Percentiles rank a stretch among this genome's conserved stretches.
Evolutionary conservation across 2,888 invertebrate genomes (phyloP).

Genomic region (Lepidonotus clava): DNA sequence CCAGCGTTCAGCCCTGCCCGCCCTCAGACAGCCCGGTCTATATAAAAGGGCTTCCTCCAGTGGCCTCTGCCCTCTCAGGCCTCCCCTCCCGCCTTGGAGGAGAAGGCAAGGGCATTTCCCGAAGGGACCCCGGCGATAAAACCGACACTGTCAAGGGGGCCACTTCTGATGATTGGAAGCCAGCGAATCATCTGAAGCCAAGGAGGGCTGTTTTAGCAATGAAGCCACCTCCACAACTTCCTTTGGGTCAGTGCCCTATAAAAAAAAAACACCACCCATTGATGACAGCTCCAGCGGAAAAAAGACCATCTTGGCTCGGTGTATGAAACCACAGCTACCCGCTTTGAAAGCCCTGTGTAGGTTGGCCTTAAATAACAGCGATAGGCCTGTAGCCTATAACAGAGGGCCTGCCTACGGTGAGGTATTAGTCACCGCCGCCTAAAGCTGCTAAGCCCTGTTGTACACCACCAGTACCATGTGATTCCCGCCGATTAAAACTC

Average conservation of each 20-base stretch:
- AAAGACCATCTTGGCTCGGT: constrained; percentile 37
- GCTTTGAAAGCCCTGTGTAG: constrained; percentile 16
- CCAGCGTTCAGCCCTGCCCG: not conserved
- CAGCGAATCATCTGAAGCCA: constrained; percentile 51
- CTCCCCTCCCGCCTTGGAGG: not conserved
- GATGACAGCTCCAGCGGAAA: constrained; percentile 43
- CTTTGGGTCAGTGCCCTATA: constrained; percentile 26
- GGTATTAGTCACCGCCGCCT: too few relatives aligned
- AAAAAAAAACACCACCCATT: constrained; percentile 18
- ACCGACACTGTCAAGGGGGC: constrained; percentile 42
- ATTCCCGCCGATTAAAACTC: constrained; percentile 23
- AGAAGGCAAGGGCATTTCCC: constrained; percentile 43
- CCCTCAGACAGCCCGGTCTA: constrained; percentile 12
- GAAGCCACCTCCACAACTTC: constrained; percentile 37
- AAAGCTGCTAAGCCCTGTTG: not conserved
- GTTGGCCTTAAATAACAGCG: constrained; percentile 2
- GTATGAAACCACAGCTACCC: not conserved
- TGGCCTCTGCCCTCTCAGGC: constrained; percentile 35
- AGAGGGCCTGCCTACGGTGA: too few relatives aligned
- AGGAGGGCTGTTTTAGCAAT: constrained; percentile 47
- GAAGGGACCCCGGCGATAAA: constrained; percentile 37
- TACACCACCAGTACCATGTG: not conserved
- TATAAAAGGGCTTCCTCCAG: constrained; percentile 46
- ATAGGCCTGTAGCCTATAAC: too few relatives aligned
- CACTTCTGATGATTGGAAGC: constrained; percentile 43